Evolutionary conservation across 2,113 vertebrate species (phyloP), one percentile per base, ranked within the genome.

Genomic region (Butorides virescens): DNA sequence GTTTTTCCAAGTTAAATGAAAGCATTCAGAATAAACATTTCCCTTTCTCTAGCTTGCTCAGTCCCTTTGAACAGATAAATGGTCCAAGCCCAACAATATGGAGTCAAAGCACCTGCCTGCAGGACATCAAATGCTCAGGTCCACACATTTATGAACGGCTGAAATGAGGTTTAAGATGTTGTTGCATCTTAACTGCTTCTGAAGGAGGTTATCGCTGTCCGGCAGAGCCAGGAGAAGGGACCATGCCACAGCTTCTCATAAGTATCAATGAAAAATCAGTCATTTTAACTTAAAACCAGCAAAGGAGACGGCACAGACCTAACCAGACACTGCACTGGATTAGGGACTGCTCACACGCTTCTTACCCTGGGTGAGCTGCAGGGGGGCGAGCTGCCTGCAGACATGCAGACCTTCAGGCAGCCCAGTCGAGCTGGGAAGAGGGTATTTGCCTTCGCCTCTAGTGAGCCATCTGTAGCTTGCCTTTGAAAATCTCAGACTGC

Each of bases 121-220:
- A 81, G 56, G 37, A 81, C 21, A 32, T 3, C 68, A 23, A 66
- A 25, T 6, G 26, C 13, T 71, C 44, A 66, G 25, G 7, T 65
- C 36, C 55, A 15, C 52, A 18, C 23, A 1, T 15, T 23, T 4
- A 9, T 1, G 3, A 46, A 72, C 0, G 3, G 75, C 70, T 68
- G 68, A 44, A 46, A 34, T 15, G n/a, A 39, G 46, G 2, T 37
- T 88, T 37, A 18, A 52, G 84, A 32, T 9, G 29, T 0, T 37
- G 6, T 2, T 56, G 30, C n/a, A 65, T 49, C 29, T n/a, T 18
- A 47, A 80, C 25, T 7, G 34, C 74, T 59, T 49, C 58, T 36
- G 68, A 59, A 65, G 63, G 52, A 65, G 21, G 14, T n/a, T 78
- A 62, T 10, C 2, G 0, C 88, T 46, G 42, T n/a, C 66, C n/a